Evolutionary conservation across 1,140 invertebrate genomes (phyloP).

Genomic region (Rhizoglyphus robini): DNA sequence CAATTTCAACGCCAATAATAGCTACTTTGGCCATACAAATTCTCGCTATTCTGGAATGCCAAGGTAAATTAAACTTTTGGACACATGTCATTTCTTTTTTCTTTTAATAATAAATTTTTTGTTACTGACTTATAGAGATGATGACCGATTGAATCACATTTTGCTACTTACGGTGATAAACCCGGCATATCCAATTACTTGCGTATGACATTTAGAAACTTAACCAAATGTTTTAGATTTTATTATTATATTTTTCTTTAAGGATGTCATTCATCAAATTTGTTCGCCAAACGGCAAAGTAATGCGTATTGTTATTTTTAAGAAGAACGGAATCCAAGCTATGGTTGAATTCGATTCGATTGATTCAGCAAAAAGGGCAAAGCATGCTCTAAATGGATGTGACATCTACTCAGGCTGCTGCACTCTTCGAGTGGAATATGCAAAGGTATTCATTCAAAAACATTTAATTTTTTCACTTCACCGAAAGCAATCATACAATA

Average conservation of each 20-base stretch:
- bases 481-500: too few relatives aligned
- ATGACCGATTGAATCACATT: conserved; percentile 64
- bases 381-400: conserved; percentile 85
- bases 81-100: not conserved
- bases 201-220: conserved; percentile 52
- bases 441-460: conserved; percentile 76
- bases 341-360: conserved; percentile 97
- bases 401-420: conserved; percentile 99
- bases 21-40: conserved; percentile 20
- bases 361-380: conserved; percentile 84
- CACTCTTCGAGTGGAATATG: conserved; percentile 96
- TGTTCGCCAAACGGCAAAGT: conserved; percentile 85
- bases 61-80: not conserved
- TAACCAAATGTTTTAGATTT: not conserved
- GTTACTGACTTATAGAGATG: conserved; percentile 24
- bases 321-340: conserved; percentile 95
- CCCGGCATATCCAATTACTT: conserved; percentile 94
- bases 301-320: conserved; percentile 95
- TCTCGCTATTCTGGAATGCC: conserved; percentile 10
- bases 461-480: too few relatives aligned
- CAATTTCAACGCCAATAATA: not conserved
- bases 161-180: conserved; percentile 89
- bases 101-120: not conserved
- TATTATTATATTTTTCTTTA: conserved; percentile 29
- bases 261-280: conserved; percentile 97